Evolutionary conservation across 2,113 vertebrate genomes (phyloP).

Genomic region (Stictonetta naevosa): DNA sequence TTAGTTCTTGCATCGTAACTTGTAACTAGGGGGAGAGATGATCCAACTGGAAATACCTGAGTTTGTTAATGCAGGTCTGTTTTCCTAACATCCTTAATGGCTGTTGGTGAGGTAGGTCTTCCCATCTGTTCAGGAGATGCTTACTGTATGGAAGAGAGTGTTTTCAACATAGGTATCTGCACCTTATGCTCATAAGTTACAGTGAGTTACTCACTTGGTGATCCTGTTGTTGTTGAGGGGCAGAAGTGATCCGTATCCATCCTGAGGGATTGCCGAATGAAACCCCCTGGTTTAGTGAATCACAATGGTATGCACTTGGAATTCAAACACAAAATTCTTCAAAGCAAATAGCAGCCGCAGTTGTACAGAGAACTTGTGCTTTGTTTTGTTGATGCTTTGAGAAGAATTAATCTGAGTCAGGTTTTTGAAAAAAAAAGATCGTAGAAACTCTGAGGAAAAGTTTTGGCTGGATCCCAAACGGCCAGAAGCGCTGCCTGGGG

Average conservation of each 20-base stretch:
- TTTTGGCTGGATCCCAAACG: neutral
- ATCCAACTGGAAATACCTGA: neutral
- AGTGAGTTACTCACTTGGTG: neutral
- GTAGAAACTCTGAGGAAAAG: neutral
- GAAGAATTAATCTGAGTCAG: neutral
- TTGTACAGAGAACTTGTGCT: neutral
- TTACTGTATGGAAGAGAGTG: neutral
- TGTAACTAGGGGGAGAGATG: neutral
- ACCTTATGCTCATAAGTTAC: neutral
- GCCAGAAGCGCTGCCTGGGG: neutral
- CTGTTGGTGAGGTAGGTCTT: neutral
- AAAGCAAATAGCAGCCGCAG: neutral
- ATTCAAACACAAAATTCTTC: neutral
- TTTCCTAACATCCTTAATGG: neutral
- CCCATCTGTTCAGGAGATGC: neutral
- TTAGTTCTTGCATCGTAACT: neutral
- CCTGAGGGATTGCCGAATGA: neutral
- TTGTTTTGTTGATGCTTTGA: neutral
- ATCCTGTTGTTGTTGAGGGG: neutral
- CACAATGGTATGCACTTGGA: neutral
- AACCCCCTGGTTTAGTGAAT: neutral
- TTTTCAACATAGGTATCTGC: neutral
- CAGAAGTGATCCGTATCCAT: rapidly evolving
- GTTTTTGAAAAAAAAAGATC: neutral
- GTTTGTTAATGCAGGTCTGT: neutral